Percentiles rank a stretch among this genome's conserved stretches.
Evolutionary conservation across 2,797 vertebrate species (phyloP).

Genomic region (Argya squamiceps): DNA sequence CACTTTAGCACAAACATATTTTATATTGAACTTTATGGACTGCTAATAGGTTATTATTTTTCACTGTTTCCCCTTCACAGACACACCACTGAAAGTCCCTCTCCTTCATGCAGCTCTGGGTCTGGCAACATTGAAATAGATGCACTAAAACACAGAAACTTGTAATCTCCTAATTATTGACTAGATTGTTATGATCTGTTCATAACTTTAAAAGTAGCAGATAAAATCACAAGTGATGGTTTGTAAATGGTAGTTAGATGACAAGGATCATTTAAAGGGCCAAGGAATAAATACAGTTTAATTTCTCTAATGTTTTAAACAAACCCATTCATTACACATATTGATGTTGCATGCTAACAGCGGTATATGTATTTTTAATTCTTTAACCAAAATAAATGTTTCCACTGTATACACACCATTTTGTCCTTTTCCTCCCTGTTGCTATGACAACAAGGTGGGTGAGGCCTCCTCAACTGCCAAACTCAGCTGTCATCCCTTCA

Average conservation of each 20-base stretch:
- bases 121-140: slow-evolving; percentile 32
- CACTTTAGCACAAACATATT: slow-evolving; percentile 81
- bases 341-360: slow-evolving; percentile 74
- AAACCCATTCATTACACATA: slow-evolving; percentile 76
- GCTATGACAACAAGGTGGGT: slow-evolving; percentile 98
- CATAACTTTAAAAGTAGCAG: slow-evolving; percentile 78
- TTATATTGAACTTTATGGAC: slow-evolving; percentile 77
- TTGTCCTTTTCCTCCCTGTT: slow-evolving; percentile 89
- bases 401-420: slow-evolving; percentile 77
- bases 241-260: slow-evolving; percentile 80
- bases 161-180: slow-evolving; percentile 77
- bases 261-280: slow-evolving; percentile 76
- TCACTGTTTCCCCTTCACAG: slow-evolving; percentile 50
- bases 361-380: slow-evolving; percentile 76
- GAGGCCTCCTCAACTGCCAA: slow-evolving; percentile 95
- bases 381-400: slow-evolving; percentile 80
- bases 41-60: slow-evolving; percentile 67
- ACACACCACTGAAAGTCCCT: slow-evolving; percentile 37
- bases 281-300: slow-evolving; percentile 76
- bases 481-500: slow-evolving; percentile 99
- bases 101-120: slow-evolving; percentile 51
- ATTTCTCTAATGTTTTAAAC: slow-evolving; percentile 80
- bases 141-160: slow-evolving; percentile 66
- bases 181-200: slow-evolving; percentile 68
- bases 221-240: slow-evolving; percentile 75